These are phyloP conservation scores for Athene cunicularia DNA, from an alignment of 2,113 vertebrate species.

Conservation along the genomic window DNA sequence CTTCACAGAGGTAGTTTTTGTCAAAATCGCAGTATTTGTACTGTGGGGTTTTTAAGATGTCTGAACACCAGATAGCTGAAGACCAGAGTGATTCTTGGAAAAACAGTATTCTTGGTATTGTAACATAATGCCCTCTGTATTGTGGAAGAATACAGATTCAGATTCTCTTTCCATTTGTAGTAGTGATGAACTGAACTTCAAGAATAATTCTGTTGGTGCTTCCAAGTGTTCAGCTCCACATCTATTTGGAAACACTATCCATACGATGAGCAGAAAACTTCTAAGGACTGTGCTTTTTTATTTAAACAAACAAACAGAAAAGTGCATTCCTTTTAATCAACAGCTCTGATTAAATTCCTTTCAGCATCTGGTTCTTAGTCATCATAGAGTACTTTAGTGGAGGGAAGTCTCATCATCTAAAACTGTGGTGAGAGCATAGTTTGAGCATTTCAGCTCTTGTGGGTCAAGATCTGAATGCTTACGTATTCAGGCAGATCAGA, in stretches of 20 bases:
- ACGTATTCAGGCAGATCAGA: not conserved
- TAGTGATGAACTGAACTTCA: not conserved
- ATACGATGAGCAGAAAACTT: not conserved
- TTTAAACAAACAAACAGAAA: not conserved
- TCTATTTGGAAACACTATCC: not conserved
- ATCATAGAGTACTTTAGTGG: not conserved
- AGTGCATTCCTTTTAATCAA: not conserved
- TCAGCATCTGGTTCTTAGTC: not conserved
- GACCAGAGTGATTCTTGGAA: not conserved
- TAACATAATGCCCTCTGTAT: not conserved
- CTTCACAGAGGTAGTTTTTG: not conserved
- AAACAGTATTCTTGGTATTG: not conserved
- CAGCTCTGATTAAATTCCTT: not conserved
- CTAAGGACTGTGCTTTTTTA: not conserved
- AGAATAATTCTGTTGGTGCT: not conserved
- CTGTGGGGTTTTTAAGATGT: not conserved
- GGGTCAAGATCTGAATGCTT: not conserved
- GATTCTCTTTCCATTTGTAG: not conserved
- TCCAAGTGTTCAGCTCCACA: not conserved
- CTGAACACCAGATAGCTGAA: not conserved
- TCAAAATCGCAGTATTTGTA: not conserved
- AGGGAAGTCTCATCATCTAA: not conserved
- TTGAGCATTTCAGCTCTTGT: not conserved
- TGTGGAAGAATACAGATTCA: not conserved
- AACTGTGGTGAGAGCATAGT: not conserved